Base-by-base conservation (phyloP, 2,113 vertebrate species). In the Hypocryptadius cinnamomeus region DNA sequence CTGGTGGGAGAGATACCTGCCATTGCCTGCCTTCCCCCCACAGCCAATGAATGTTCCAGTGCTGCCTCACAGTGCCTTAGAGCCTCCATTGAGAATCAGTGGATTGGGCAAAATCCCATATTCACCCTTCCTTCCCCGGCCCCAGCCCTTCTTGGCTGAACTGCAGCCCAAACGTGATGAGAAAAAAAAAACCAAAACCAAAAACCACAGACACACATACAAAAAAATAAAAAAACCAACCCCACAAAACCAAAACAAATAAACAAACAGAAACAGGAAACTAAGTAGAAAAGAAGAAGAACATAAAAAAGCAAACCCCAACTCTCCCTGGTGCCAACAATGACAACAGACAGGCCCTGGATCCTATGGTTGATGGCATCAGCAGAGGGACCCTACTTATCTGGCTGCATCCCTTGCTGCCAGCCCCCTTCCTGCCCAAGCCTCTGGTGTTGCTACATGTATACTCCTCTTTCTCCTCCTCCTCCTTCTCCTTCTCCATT, bases 71-170 rank as follows among this genome's bases (percentile, higher is more conserved):
- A 96, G 94, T 42, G 65, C 96, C 87, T 95, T 93, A 89, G 95
- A 97, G 89, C 89, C 80, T 97, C 94, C 96, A 97, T 94, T 98
- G 97, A 97, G 95, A 97, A 94, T 97, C 97, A 98, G 94, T 97
- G 97, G 95, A 94, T 98, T 97, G 97, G 96, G 96, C 82, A 97
- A 98, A 98, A 98, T 98, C 96, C 97, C 25, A 87, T 96, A 97
- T 97, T 97, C 95, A 96, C 93, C 72, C 85, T 80, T 92, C 47
- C 80, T 74, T 91, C 87, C 76, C 91, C 1, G 0, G 72, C 77
- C 80, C 86, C 74, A 40, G 30, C 89, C 51, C 83, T 95, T 68
- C 88, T 97, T 95, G 92, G 94, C 94, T 8, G 59, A 97, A 96
- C 85, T 84, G 92, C 86, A 87, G 96, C 74, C 92, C 88, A 95